Evolutionary conservation across 92 coral and sea anemone genomes (phyloP), one percentile per base, ranked within the genome.

Genomic region (Phenganax stokvisi): DNA sequence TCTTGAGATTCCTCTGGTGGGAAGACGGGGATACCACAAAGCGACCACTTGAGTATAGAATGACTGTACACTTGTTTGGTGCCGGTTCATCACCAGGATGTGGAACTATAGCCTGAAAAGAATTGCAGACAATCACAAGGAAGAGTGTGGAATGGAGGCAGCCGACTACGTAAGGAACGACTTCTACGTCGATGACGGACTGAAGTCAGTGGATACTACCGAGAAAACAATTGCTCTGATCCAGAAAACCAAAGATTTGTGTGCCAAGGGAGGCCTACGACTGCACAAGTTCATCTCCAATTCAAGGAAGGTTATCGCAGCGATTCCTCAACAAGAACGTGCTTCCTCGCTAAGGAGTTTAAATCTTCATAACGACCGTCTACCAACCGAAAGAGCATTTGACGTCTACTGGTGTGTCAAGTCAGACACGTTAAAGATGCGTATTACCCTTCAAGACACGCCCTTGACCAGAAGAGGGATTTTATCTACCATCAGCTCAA

Each of bases 181-280:
- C 70, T 64, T 64, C 70, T 64, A 64, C 70, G 30, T 64, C 70
- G 70, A 64, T 29, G 70, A 64, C 70, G 70, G 70, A 64, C 70
- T 64, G 70, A 64, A 64, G 15, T 64, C 70, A 29, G 70, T 64
- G 27, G 70, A 64, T 29, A 64, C 70, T 7, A 29, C 29, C 2
- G 70, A 64, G 70, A 17, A 64, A 13, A 29, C 70, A 9, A 64
- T 29, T 15, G 27, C 70, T 29, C 70, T 64, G 70, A 64, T 64
- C 2, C 10, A 64, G 27, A 2, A 64, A 15, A 64, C 70, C 3
- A 64, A 64, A 7, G 70, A 64, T 13, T 13, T 64, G 70, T 64
- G 70, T 64, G 70, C 70, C 1, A 64, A 25, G 27, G 29, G 70
- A 64, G 70, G 17, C 8, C 70, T 20, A 64, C 70, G 70, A 29